Percentiles rank a stretch among this genome's conserved stretches.
These are phyloP conservation scores for Apaloderma vittatum DNA, from an alignment of 2,113 vertebrate genomes.

Conservation along the genomic window DNA sequence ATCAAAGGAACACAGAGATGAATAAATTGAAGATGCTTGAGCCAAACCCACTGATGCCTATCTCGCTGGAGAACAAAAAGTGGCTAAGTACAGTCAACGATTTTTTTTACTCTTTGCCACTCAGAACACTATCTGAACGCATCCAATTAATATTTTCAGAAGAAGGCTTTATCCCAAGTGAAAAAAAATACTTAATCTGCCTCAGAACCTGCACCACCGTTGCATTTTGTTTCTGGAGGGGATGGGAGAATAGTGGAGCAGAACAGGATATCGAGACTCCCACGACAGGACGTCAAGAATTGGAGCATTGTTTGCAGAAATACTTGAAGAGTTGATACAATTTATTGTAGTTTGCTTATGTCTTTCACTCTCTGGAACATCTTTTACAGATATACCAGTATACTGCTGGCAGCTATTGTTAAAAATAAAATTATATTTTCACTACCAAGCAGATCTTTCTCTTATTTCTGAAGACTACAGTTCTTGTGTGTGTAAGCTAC, in stretches of 20 bases:
- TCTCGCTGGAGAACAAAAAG: constrained; percentile 14
- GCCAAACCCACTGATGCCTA: constrained; percentile 67
- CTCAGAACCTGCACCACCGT: background rate
- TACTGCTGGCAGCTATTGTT: constrained; percentile 87
- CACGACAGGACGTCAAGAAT: background rate
- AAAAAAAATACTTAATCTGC: background rate
- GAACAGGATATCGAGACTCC: background rate
- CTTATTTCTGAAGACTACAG: background rate
- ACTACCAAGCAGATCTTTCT: constrained; percentile 76
- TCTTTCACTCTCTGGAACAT: constrained; percentile 80
- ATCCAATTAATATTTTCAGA: background rate
- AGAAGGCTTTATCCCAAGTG: background rate
- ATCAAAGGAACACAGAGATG: constrained; percentile 61
- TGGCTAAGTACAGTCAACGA: constrained; percentile 7
- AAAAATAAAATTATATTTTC: constrained; percentile 89
- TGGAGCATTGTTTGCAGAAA: constrained; percentile 63
- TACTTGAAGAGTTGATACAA: constrained; percentile 71
- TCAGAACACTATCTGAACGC: background rate
- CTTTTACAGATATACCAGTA: constrained; percentile 77
- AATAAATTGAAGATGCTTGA: constrained; percentile 21
- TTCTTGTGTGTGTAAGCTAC: accelerated
- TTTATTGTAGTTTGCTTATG: constrained; percentile 75
- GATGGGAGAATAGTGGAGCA: background rate
- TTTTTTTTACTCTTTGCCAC: background rate
- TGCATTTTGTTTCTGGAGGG: background rate